Percentiles rank a stretch among this genome's conserved stretches.
Conservation (phyloP, 2,888 invertebrate genomes). For the Ceramica pisi region DNA sequence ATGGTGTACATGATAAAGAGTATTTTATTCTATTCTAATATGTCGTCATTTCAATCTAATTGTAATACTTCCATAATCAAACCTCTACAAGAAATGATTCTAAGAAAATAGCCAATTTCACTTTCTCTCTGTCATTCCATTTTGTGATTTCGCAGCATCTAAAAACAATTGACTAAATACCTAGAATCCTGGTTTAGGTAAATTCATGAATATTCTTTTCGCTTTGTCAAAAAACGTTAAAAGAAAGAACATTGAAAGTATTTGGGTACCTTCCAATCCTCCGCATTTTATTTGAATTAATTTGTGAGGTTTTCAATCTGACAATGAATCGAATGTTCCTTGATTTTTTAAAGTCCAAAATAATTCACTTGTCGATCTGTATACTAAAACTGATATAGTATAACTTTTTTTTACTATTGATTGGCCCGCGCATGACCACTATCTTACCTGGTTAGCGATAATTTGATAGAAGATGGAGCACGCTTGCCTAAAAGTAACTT, state of each 20-base stretch:
- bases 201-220: slow-evolving; percentile 49
- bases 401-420: not conserved
- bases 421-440: no score
- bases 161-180: slow-evolving; percentile 25
- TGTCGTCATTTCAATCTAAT: not conserved
- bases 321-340: not conserved
- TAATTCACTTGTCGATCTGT: no score
- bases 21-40: not conserved
- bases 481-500: no score
- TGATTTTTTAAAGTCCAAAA: no score
- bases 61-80: no score
- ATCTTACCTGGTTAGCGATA: no score
- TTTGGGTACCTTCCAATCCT: not conserved
- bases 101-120: not conserved
- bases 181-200: slow-evolving; percentile 5
- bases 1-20: no score
- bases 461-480: no score
- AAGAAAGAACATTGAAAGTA: slow-evolving; percentile 20
- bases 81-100: not conserved
- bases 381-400: no score
- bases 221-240: slow-evolving; percentile 6
- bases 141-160: not conserved
- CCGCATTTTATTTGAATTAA: slow-evolving; percentile 29
- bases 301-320: slow-evolving; percentile 22
- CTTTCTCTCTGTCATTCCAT: not conserved